Evolutionary conservation across 2,797 vertebrate genomes (phyloP).

Genomic region (Cyprinodon diabolis): DNA sequence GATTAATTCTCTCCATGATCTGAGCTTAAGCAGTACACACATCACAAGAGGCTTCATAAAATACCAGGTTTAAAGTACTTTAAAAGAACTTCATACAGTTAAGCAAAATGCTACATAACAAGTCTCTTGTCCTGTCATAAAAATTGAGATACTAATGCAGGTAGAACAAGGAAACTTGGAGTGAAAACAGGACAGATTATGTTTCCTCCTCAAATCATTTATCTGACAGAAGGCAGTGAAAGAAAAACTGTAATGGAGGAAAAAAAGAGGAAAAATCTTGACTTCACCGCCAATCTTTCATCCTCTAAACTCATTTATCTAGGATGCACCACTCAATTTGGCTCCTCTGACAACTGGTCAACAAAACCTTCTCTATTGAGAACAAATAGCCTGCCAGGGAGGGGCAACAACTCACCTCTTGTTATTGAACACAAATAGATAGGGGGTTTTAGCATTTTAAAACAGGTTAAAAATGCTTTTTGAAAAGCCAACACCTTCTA

Average conservation of each 20-base stretch:
- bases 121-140: slow-evolving; percentile 37
- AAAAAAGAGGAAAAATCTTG: slow-evolving; percentile 64
- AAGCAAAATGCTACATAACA: too few relatives aligned
- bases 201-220: slow-evolving; percentile 75
- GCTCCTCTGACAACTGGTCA: slow-evolving; percentile 75
- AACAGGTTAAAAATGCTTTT: slow-evolving; percentile 27
- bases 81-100: too few relatives aligned
- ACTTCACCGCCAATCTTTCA: slow-evolving; percentile 81
- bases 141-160: slow-evolving; percentile 67
- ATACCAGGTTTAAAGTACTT: too few relatives aligned
- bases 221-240: slow-evolving; percentile 75
- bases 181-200: slow-evolving; percentile 75
- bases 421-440: slow-evolving; percentile 48
- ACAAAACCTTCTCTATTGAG: slow-evolving; percentile 81
- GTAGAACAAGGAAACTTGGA: slow-evolving; percentile 69
- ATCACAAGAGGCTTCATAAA: slow-evolving; percentile 30
- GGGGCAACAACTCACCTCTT: slow-evolving; percentile 78
- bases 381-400: slow-evolving; percentile 82
- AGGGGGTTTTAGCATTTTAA: slow-evolving; percentile 43
- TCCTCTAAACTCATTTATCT: slow-evolving; percentile 79
- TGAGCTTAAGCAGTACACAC: background rate
- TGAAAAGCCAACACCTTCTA: background rate
- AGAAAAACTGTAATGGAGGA: slow-evolving; percentile 41
- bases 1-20: too few relatives aligned
- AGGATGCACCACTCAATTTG: slow-evolving; percentile 84